A percentile compares a stretch with the other conserved stretches of the same genome.
Evolutionary conservation across 2,113 vertebrate genomes (phyloP).

Genomic region (Jaculus jaculus): DNA sequence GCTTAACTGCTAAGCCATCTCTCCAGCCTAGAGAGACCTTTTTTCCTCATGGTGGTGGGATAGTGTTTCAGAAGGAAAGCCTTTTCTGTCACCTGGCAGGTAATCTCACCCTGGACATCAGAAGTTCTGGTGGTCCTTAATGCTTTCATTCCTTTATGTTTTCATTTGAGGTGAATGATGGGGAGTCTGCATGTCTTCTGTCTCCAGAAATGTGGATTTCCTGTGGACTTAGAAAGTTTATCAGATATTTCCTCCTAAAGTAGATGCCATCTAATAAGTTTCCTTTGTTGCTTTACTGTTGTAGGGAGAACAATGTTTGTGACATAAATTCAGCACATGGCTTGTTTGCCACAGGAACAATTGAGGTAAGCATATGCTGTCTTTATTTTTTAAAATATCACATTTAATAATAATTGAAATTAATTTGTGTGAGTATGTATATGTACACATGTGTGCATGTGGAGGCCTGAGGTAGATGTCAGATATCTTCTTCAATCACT

Average conservation of each 20-base stretch:
- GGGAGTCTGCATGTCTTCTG: not conserved
- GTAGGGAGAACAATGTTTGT: conserved; percentile 94
- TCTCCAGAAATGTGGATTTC: no score
- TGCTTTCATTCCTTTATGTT: not conserved
- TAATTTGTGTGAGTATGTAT: not conserved
- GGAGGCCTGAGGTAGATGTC: no score
- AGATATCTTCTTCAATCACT: no score
- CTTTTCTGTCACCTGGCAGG: not conserved
- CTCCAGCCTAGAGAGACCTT: not conserved
- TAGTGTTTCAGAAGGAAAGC: not conserved
- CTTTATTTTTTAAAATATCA: not conserved
- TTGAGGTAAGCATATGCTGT: conserved; percentile 87
- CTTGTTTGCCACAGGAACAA: conserved; percentile 92
- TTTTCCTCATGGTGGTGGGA: not conserved
- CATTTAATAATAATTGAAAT: not conserved
- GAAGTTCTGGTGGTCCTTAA: not conserved
- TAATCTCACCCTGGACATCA: not conserved
- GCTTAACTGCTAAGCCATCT: no score
- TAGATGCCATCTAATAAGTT: not conserved
- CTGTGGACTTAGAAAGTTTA: not conserved
- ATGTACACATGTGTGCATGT: no score
- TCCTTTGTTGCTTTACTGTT: conserved; percentile 57
- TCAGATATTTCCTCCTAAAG: not conserved
- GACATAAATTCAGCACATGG: conserved; percentile 95
- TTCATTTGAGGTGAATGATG: not conserved